Conservation (phyloP, 2,888 invertebrate species). For the Marronus borbonicus region DNA sequence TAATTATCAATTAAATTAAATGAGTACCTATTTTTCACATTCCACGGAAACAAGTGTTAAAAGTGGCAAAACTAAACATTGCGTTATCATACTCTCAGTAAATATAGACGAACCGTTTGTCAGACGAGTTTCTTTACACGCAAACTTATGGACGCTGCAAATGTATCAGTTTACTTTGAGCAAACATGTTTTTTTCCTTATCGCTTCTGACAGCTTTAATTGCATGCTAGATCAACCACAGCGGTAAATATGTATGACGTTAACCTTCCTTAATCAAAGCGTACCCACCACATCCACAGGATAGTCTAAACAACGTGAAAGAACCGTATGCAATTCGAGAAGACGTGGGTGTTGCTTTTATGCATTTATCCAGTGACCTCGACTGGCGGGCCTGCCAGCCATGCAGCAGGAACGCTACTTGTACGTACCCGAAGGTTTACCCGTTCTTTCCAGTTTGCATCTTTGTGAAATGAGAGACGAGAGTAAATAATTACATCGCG, state of each 20-base stretch:
- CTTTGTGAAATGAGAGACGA: slow-evolving; percentile 11
- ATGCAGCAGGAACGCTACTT: slow-evolving; percentile 1
- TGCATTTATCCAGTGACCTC: slow-evolving; percentile 38
- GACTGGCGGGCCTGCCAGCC: slow-evolving; percentile 8
- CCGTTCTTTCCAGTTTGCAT: slow-evolving; percentile 20
- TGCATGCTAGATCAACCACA: background rate
- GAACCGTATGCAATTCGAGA: slow-evolving; percentile 33
- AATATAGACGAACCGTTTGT: too few species aligned
- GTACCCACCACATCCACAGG: slow-evolving; percentile 23
- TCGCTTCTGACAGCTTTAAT: background rate
- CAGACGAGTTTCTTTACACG: too few species aligned
- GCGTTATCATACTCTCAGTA: too few species aligned
- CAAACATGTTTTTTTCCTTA: background rate
- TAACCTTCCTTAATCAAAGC: slow-evolving; percentile 3
- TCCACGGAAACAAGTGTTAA: too few species aligned
- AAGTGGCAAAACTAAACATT: too few species aligned
- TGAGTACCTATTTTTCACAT: too few species aligned
- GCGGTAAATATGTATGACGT: background rate
- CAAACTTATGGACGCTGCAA: background rate
- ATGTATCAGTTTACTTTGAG: background rate
- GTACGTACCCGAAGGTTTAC: slow-evolving; percentile 10
- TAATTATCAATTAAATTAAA: too few species aligned
- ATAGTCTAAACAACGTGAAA: slow-evolving; percentile 20
- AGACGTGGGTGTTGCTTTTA: slow-evolving; percentile 33
- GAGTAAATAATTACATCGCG: slow-evolving; percentile 27